Evolutionary conservation across 2,113 vertebrate genomes (phyloP).

Genomic region (Pedionomus torquatus): DNA sequence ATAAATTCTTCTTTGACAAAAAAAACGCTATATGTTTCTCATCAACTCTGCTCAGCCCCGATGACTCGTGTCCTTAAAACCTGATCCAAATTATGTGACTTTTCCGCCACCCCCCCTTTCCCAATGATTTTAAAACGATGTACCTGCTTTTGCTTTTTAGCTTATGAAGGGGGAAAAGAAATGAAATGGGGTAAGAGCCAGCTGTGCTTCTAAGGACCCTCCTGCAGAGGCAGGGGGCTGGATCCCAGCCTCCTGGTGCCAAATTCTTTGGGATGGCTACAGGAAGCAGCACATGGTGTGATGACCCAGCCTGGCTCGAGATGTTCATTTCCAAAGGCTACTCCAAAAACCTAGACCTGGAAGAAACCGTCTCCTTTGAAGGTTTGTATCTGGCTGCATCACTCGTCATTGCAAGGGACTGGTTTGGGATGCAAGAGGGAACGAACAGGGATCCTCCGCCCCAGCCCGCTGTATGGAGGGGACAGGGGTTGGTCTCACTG

Average conservation of each 20-base stretch:
- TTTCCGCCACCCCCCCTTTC: not conserved
- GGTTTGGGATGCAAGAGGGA: not conserved
- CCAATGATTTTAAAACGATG: not conserved
- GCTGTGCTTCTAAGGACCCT: not conserved
- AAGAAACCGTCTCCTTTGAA: not conserved
- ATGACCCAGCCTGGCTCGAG: not conserved
- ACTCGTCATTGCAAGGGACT: not conserved
- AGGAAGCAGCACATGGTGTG: not conserved
- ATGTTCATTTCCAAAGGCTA: not conserved
- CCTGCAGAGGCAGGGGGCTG: not conserved
- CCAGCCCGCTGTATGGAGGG: not conserved
- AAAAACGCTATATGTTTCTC: not conserved
- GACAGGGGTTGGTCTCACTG: not conserved
- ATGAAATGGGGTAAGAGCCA: not conserved
- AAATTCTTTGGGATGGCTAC: not conserved
- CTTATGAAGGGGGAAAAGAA: not conserved
- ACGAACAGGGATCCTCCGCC: fast-evolving
- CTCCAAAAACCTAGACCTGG: not conserved
- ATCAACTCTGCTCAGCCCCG: not conserved
- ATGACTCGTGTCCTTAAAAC: not conserved
- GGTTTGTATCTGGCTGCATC: not conserved
- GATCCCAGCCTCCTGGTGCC: not conserved
- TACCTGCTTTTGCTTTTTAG: not conserved
- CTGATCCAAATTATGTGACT: not conserved
- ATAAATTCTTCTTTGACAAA: not conserved